Conservation (phyloP, 2,797 vertebrate species). For the Cetoscarus ocellatus region DNA sequence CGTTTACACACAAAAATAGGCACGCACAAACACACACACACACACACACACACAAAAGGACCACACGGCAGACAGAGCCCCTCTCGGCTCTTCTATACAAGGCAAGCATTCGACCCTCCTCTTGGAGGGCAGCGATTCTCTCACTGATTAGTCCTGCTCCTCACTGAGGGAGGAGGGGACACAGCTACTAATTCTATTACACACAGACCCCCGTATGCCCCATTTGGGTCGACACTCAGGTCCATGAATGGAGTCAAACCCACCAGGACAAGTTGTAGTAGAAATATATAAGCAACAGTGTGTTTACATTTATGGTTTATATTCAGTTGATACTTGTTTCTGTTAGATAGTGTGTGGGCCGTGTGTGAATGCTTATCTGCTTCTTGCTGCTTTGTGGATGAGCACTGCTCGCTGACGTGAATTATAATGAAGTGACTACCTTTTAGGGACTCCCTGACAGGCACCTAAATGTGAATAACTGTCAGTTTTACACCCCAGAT, state of each 20-base stretch:
- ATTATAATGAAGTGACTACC: slow-evolving; percentile 12
- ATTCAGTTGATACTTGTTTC: slow-evolving; percentile 45
- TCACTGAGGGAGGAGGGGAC: slow-evolving; percentile 1
- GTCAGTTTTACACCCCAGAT: too few relatives aligned
- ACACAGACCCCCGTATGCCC: slow-evolving; percentile 37
- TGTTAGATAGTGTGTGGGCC: slow-evolving; percentile 4
- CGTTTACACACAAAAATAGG: slow-evolving; percentile 53
- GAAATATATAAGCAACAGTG: slow-evolving; percentile 27
- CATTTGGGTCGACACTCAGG: slow-evolving; percentile 28
- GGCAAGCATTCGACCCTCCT: slow-evolving; percentile 70
- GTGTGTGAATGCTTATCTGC: neutral
- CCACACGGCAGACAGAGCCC: slow-evolving; percentile 25
- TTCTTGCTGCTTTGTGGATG: slow-evolving; percentile 5
- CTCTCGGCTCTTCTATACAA: slow-evolving; percentile 75
- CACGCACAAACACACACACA: slow-evolving; percentile 1
- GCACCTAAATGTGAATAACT: too few relatives aligned
- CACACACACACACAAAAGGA: slow-evolving; percentile 25
- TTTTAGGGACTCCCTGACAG: slow-evolving; percentile 3
- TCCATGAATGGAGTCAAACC: slow-evolving; percentile 71
- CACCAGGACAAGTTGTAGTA: slow-evolving; percentile 19
- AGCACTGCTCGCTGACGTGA: slow-evolving; percentile 21
- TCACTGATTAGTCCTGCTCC: slow-evolving; percentile 66
- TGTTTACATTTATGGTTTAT: slow-evolving; percentile 63
- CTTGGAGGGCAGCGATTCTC: slow-evolving; percentile 68
- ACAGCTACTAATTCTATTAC: slow-evolving; percentile 70